These are phyloP conservation scores for Neoascia interrupta DNA, from an alignment of 2,888 invertebrate species.

Conservation along the genomic window DNA sequence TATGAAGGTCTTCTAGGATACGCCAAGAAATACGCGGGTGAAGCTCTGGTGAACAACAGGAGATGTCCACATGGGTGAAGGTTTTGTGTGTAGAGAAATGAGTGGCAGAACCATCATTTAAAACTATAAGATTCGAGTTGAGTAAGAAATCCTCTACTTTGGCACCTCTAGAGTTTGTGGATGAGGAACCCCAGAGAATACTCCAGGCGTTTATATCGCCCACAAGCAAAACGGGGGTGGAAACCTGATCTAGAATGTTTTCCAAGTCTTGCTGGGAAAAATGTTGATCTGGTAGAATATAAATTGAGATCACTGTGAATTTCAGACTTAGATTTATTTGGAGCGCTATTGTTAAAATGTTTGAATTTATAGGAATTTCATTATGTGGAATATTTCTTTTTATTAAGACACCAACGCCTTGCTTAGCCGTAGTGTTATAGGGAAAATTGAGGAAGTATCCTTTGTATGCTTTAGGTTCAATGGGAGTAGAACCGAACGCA, in stretches of 20 bases:
- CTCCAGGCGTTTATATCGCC: constrained; percentile 48
- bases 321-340: constrained; percentile 15
- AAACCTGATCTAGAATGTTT: constrained; percentile 6
- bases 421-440: constrained; percentile 24
- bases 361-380: constrained; percentile 9
- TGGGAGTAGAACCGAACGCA: constrained; percentile 5
- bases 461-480: constrained; percentile 23
- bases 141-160: constrained; percentile 25
- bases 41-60: constrained; percentile 21
- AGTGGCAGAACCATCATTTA: constrained; percentile 31
- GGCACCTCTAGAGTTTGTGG: constrained; percentile 12
- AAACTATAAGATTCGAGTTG: constrained; percentile 10
- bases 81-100: constrained; percentile 36
- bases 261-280: constrained; percentile 1
- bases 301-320: no score
- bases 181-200: constrained; percentile 24
- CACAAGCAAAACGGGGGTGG: background rate
- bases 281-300: no score
- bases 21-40: background rate
- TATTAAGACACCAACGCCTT: no score
- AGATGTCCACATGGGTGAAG: constrained; percentile 17
- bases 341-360: constrained; percentile 19
- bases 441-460: constrained; percentile 38
- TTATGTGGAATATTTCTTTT: constrained; percentile 44
- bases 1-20: constrained; percentile 3